Percentiles rank a stretch among this genome's conserved stretches.
phyloP scores from a whole-genome alignment of 2,113 vertebrate species.

The Ictalurus furcatus region DNA sequence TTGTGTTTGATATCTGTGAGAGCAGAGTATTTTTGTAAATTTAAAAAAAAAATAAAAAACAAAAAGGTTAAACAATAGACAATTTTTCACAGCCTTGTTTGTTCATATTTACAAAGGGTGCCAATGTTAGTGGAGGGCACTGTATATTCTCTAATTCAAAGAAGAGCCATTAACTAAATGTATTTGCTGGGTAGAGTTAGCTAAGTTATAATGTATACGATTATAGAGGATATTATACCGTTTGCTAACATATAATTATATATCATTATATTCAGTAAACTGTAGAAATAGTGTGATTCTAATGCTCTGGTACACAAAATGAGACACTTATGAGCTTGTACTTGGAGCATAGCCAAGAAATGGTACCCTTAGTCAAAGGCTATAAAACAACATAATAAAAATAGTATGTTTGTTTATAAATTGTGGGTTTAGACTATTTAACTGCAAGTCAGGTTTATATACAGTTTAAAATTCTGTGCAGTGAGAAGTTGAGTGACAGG shows the following conservation, averaged over 20 bases:
- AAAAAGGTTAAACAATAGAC: too few species aligned
- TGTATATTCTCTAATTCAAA: neutral
- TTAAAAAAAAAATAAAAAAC: too few species aligned
- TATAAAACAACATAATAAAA: neutral
- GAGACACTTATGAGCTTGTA: neutral
- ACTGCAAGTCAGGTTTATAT: constrained; percentile 60
- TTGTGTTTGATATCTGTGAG: too few species aligned
- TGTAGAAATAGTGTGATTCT: neutral
- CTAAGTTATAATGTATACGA: neutral
- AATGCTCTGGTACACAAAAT: neutral
- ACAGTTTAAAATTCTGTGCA: constrained; percentile 59
- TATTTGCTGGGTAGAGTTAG: neutral
- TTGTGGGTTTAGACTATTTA: constrained; percentile 57
- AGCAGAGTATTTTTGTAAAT: too few species aligned
- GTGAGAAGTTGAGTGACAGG: constrained; percentile 53
- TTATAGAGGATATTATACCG: neutral
- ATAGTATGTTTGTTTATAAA: constrained; percentile 58
- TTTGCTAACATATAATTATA: constrained; percentile 6
- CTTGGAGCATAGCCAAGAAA: neutral
- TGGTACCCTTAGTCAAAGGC: neutral
- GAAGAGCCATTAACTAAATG: neutral
- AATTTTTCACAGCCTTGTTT: too few species aligned
- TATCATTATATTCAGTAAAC: neutral
- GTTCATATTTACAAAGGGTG: too few species aligned
- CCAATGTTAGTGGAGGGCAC: too few species aligned